Evolutionary conservation across 1,140 invertebrate species (phyloP), one percentile per base, ranked within the genome.

Genomic region (Reticulitermes speratus): DNA sequence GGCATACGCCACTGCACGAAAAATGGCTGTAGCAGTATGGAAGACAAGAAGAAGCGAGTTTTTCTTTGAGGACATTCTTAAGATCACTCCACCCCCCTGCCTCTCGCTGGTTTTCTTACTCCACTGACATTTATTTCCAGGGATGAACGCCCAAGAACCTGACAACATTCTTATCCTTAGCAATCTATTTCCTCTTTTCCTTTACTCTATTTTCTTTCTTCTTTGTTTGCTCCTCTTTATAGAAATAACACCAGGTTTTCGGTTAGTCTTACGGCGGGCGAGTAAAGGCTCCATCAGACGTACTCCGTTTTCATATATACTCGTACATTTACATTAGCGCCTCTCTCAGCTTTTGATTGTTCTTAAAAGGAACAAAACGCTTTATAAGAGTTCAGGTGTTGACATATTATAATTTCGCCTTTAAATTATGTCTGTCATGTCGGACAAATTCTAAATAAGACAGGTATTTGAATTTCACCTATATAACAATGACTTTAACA

Each of bases 131-230:
- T 90, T 90, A 90, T 91, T 91, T 91, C 90, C 90, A 90, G 88
- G 90, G 90, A 90, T 91, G 90, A 91, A 89, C 90, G 88, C 88
- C 89, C 88, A 87, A 88, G 88, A 88, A 89, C 89, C 90, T 91
- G 90, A 91, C 90, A 91, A 90, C 88, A 90, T 90, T 90, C 90
- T 90, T 91, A 91, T 91, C 89, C 90, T 88, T 87, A 88, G 89
- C 90, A 90, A 91, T 90, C 89, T 90, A 89, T 90, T 90, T 89
- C 88, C 88, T 89, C 89, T 89, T 90, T 90, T 90, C 89, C 88
- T 90, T 89, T 12, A 52, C 21, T 65, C 59, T 23, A 65, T 65
- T 65, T 65, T n/a, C 59, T 65, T 65, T 65, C 59, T 65, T 19
- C 59, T 65, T 65, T 65, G 59, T 65, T 65, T 65, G 19, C 59